Evolutionary conservation across 1,140 invertebrate species (phyloP).

Genomic region (Trichomalopsis sarcophagae): DNA sequence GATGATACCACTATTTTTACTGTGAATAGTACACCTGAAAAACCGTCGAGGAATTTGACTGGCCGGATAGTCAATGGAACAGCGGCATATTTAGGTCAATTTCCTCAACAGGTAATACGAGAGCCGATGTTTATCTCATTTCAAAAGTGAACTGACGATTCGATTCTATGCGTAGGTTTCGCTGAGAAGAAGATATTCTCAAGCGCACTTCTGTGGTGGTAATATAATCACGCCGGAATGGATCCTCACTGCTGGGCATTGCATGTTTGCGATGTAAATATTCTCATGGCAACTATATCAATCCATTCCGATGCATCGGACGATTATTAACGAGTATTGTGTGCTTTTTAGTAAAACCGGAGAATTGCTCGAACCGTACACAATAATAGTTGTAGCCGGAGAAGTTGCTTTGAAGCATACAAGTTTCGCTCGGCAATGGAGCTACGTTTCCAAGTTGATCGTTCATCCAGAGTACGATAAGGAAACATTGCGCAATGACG

Average conservation of each 20-base stretch:
- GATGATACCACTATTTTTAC: not conserved
- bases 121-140: not conserved
- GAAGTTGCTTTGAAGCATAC: slow-evolving; percentile 34
- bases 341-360: not conserved
- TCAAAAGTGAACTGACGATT: not conserved
- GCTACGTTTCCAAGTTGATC: not conserved
- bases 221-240: slow-evolving; percentile 21
- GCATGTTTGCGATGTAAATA: slow-evolving; percentile 37
- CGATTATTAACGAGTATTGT: not conserved
- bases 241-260: slow-evolving; percentile 45
- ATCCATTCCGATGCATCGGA: not conserved
- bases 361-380: not conserved
- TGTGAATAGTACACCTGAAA: not conserved
- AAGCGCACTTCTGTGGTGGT: slow-evolving; percentile 47
- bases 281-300: not conserved
- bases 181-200: slow-evolving; percentile 37
- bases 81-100: slow-evolving; percentile 31
- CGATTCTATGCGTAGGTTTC: slow-evolving; percentile 38
- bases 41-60: not conserved
- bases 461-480: slow-evolving; percentile 36
- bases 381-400: slow-evolving; percentile 33
- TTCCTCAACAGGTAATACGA: slow-evolving; percentile 43
- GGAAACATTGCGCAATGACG: slow-evolving; percentile 24
- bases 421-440: slow-evolving; percentile 1
- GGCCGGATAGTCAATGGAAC: slow-evolving; percentile 48